phyloP scores from a whole-genome alignment of 2,113 vertebrate species.

The Hemiprocne comata region DNA sequence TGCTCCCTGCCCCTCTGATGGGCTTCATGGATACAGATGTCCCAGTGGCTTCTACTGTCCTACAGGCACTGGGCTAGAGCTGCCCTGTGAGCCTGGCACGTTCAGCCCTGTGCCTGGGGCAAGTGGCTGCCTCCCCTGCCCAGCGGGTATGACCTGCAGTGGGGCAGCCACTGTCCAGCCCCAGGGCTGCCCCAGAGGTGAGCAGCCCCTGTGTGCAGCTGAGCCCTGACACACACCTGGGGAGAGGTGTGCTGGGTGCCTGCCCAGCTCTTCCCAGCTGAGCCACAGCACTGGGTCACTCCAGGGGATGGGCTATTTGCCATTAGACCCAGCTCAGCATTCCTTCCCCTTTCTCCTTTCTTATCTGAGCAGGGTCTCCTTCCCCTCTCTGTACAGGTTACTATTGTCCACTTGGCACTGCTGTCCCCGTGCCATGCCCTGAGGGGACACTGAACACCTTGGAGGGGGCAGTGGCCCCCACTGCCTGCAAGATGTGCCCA shows the following conservation, averaged over 20 bases:
- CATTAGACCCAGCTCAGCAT: accelerated
- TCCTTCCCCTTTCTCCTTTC: neutral
- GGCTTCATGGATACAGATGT: slow-evolving; percentile 83
- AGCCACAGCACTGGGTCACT: neutral
- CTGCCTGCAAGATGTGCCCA: slow-evolving; percentile 84
- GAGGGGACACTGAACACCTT: slow-evolving; percentile 79
- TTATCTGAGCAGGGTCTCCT: neutral
- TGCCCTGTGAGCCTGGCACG: slow-evolving; percentile 87
- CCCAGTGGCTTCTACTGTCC: slow-evolving; percentile 86
- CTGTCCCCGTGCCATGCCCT: slow-evolving; percentile 80
- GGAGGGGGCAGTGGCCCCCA: slow-evolving; percentile 72
- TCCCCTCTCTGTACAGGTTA: slow-evolving; percentile 71
- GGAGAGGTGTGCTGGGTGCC: no score
- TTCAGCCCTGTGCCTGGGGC: slow-evolving; percentile 82
- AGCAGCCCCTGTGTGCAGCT: neutral
- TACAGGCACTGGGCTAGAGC: slow-evolving; percentile 75
- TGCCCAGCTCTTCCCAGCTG: neutral
- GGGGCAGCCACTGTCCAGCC: slow-evolving; percentile 77
- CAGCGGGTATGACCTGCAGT: slow-evolving; percentile 78
- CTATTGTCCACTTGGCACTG: slow-evolving; percentile 80
- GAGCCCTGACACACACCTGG: accelerated
- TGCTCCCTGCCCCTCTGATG: slow-evolving; percentile 78
- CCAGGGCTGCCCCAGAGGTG: slow-evolving; percentile 83
- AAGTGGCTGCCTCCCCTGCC: slow-evolving; percentile 81
- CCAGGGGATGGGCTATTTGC: neutral